Base-by-base conservation (phyloP, 2,797 vertebrate genomes). In the Sphaeramia orbicularis region DNA sequence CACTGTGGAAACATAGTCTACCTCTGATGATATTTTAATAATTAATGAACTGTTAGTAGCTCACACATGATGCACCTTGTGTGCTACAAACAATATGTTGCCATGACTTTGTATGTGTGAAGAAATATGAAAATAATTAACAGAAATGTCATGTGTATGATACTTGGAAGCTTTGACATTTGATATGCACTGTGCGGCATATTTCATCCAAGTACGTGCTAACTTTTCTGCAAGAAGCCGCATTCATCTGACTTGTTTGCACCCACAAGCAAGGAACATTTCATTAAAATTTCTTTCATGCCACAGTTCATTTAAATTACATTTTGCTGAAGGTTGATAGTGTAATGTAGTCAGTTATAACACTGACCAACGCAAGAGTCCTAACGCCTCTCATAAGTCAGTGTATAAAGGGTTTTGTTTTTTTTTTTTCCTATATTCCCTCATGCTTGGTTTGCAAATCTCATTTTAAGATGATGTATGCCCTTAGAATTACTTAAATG, bases 281-380 rank as follows among this genome's bases (percentile, higher is more conserved):
- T 79, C 18, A 84, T 74, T 78, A 62, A 67, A 81, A 64, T 42
- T 36, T 59, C 30, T 7, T 32, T 78, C 62, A 71, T 11, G 30
- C 45, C 53, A 61, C 37, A 42, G 49, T 51, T 77, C 16, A 51
- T 79, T 69, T 66, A 61, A 77, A 71, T 71, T 56, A 64, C 21
- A 60, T 44, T 73, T 47, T 32, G 7, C 66, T 61, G n/a, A 10
- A n/a, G 44, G 60, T 68, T 68, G 12, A 65, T 48, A 55, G 44
- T 44, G 61, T 48, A 71, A 10, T 53, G 44, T 50, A 48, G 12
- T 45, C 36, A 44, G 27, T 19, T 44, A 67, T 44, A 74, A 55
- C 38, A 67, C 35, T 74, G 77, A 73, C 71, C 71, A 73, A 56
- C 68, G 51, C 36, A 38, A 56, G 65, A 59, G 42, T 47, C 37